A percentile compares a stretch with the other conserved stretches of the same genome.
Evolutionary conservation across 2,797 vertebrate species (phyloP).

Genomic region (Chanos chanos): DNA sequence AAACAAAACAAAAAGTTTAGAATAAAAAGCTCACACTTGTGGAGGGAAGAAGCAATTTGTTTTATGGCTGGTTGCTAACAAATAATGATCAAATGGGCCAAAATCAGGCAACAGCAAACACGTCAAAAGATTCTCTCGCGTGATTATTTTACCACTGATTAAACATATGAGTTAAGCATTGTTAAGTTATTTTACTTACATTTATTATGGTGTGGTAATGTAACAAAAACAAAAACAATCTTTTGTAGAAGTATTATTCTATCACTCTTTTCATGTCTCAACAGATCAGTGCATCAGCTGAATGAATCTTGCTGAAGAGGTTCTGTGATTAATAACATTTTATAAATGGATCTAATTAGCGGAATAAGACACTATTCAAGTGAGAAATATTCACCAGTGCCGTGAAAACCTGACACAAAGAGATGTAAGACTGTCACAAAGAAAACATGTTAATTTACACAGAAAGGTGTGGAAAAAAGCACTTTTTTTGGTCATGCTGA

Average conservation of each 20-base stretch:
- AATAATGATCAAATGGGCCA: constrained; percentile 71
- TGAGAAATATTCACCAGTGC: too few species aligned
- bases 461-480: too few species aligned
- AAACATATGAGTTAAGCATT: constrained; percentile 16
- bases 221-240: too few species aligned
- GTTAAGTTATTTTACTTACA: constrained; percentile 13
- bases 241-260: neutral
- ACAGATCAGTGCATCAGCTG: neutral
- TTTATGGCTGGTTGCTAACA: constrained; percentile 68
- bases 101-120: constrained; percentile 56
- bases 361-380: neutral
- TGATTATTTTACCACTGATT: constrained; percentile 45
- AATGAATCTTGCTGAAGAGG: too few species aligned
- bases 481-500: too few species aligned
- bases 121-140: constrained; percentile 58
- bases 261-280: neutral
- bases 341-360: neutral
- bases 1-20: constrained; percentile 73
- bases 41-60: constrained; percentile 62
- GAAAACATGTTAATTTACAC: too few species aligned
- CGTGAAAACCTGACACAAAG: too few species aligned
- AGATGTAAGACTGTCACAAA: too few species aligned
- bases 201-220: constrained; percentile 11
- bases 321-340: constrained; percentile 8
- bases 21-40: constrained; percentile 64